Evolutionary conservation across 2,797 vertebrate genomes (phyloP).

Genomic region (Chelon auratus): DNA sequence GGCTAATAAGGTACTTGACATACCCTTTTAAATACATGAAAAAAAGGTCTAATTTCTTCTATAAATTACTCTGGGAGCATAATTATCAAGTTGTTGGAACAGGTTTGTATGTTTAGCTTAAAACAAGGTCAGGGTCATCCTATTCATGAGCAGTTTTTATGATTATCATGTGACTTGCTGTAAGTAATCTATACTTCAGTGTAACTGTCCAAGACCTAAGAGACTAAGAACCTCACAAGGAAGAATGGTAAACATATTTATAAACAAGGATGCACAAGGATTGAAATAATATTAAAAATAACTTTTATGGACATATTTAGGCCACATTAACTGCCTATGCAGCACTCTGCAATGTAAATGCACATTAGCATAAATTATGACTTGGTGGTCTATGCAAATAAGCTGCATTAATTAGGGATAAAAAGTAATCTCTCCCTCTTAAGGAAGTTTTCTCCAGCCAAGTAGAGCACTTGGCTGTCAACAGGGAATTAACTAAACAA

Average conservation of each 20-base stretch:
- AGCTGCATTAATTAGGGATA: constrained; percentile 87
- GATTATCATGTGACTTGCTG: constrained; percentile 53
- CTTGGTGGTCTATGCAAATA: constrained; percentile 86
- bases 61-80: no score
- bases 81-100: no score
- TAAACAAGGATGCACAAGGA: constrained; percentile 44
- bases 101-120: no score
- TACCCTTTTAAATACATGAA: not conserved
- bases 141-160: constrained; percentile 8
- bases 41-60: not conserved
- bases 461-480: constrained; percentile 81
- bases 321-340: constrained; percentile 80
- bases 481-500: constrained; percentile 87
- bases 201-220: constrained; percentile 53
- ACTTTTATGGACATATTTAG: constrained; percentile 86
- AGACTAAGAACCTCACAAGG: constrained; percentile 38
- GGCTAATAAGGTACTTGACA: not conserved
- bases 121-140: no score
- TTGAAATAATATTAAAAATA: constrained; percentile 72
- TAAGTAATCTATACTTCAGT: constrained; percentile 46
- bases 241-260: constrained; percentile 34
- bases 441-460: constrained; percentile 74
- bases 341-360: constrained; percentile 82
- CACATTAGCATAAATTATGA: constrained; percentile 89
- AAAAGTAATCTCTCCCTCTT: constrained; percentile 82